Evolutionary conservation across 1,140 invertebrate genomes (phyloP), one percentile per base, ranked within the genome.

Genomic region (Macrostomum lignano): DNA sequence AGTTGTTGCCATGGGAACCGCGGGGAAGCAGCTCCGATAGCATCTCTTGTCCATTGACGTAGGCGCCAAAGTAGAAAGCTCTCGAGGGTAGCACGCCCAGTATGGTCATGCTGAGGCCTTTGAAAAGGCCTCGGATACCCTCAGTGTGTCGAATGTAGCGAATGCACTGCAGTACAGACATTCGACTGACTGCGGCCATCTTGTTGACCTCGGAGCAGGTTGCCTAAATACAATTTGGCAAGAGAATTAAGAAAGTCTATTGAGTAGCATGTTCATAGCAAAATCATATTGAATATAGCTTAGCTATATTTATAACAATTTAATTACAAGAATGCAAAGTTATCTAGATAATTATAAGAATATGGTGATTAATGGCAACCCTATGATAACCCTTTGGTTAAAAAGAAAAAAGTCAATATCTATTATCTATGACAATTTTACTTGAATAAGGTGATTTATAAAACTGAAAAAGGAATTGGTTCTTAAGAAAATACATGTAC

Each of bases 41-140:
- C 36, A 68, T 67, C 28, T 66, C 66, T 61, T 96, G 96, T 36
- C 73, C 71, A 49, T 81, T 72, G 6, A 82, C 88, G 59, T 98
- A 98, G 31, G 84, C 74, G 58, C 74, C 88, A 63, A 98, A 98
- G 62, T 98, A 98, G 38, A 98, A 82, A 25, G 88, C 86, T 45
- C 88, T 78, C 1, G 84, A 91, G 0, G 91, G 91, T 23, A 84
- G 81, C 37, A 98, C 88, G 9, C 91, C 88, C 36, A 98, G 68
- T 37, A 98, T 65, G 60, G 93, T 96, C 7, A 88, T 86, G 15
- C 79, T 79, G 20, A 98, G 65, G 13, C 91, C 91, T 65, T 91
- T 93, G 60, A 94, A 98, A 20, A 96, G 60, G 25, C 77, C 86
- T 36, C 68, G 63, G 0, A 74, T 60, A 21, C 91, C 88, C 64